phyloP scores from a whole-genome alignment of 2,888 invertebrate species.

The Myathropa florea region DNA sequence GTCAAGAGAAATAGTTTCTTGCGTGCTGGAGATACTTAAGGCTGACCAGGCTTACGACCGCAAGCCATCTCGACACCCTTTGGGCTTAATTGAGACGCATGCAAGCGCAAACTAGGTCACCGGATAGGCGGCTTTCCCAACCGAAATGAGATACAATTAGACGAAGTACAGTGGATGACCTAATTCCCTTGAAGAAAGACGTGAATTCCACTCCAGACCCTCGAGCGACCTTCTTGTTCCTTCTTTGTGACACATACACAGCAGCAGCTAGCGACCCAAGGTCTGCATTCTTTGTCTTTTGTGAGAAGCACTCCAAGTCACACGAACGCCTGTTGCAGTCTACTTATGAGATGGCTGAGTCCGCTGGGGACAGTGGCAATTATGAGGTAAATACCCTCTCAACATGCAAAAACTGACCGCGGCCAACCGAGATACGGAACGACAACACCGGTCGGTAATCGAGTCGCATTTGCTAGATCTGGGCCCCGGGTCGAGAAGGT shows the following conservation, averaged over 20 bases:
- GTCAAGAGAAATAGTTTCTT: background rate
- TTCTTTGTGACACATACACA: background rate
- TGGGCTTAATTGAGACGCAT: background rate
- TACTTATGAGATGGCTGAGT: background rate
- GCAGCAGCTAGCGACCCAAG: background rate
- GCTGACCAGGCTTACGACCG: background rate
- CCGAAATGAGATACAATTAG: background rate
- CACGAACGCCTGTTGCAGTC: background rate
- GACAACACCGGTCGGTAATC: background rate
- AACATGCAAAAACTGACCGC: background rate
- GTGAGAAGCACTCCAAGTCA: background rate
- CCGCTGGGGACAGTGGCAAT: constrained; percentile 2
- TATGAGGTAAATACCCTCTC: constrained; percentile 15
- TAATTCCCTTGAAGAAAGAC: background rate
- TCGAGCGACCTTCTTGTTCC: background rate
- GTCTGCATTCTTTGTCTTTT: background rate
- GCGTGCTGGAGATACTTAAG: background rate
- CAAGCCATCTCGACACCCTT: background rate
- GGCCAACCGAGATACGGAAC: background rate
- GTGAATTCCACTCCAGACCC: background rate
- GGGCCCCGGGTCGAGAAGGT: background rate
- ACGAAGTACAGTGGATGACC: background rate
- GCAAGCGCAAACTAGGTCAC: background rate
- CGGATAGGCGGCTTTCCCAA: background rate
- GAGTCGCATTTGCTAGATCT: background rate